A percentile compares a stretch with the other conserved stretches of the same genome.
Conservation (phyloP, 2,113 vertebrate species). For the Macquaria ambigua region DNA sequence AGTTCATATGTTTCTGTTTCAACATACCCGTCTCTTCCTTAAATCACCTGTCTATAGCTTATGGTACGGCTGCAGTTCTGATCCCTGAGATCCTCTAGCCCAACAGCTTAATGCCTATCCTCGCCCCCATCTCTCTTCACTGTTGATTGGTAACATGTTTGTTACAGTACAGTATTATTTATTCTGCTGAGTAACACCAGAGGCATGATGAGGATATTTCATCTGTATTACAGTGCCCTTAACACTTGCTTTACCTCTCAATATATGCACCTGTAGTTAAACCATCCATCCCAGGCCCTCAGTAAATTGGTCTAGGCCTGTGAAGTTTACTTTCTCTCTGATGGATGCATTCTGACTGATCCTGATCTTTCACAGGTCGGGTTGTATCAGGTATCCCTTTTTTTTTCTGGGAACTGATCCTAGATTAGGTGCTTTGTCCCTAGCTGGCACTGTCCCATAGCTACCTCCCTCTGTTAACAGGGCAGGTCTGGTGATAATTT, state of each 20-base stretch:
- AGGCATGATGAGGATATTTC: not conserved
- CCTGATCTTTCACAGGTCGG: not conserved
- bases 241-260: not conserved
- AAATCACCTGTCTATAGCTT: conserved; percentile 45
- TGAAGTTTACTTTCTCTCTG: not conserved
- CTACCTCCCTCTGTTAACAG: not conserved
- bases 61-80: conserved; percentile 27
- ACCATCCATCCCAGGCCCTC: not conserved
- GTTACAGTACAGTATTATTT: not conserved
- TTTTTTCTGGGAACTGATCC: not conserved
- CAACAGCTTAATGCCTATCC: not conserved
- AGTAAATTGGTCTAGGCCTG: not conserved
- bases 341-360: conserved; percentile 7
- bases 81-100: conserved; percentile 23
- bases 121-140: not conserved
- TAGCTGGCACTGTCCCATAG: not conserved
- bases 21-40: conserved; percentile 32
- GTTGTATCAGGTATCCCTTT: not conserved
- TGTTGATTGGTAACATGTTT: not conserved
- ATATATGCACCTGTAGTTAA: too few species aligned
- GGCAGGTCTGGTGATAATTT: not conserved
- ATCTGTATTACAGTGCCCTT: not conserved
- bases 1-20: conserved; percentile 53
- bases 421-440: conserved; percentile 7
- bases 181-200: not conserved